Base-by-base conservation (phyloP, 2,797 vertebrate genomes). In the Thamnophis elegans region DNA sequence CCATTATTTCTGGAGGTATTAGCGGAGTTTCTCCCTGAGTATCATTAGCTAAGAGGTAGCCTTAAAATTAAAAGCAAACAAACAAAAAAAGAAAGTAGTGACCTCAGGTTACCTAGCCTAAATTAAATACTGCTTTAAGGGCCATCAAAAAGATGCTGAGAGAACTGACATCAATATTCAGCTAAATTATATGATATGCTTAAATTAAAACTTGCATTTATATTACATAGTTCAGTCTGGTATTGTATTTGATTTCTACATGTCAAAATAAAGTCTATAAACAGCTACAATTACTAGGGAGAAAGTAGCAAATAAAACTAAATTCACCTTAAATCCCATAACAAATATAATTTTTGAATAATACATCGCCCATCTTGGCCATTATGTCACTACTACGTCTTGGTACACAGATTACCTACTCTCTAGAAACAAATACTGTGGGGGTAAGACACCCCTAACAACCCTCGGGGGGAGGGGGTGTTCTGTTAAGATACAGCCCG, bases 1-100 rank as follows among this genome's bases (percentile, higher is more conserved):
- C 99, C 99, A 99, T 99, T 97, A 99, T 98, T 98, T 99, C 99
- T 51, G 99, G 98, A 97, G 99, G 99, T 98, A 99, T 99, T 97
- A 99, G 94, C 4, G 99, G 99, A 91, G 99, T 99, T 98, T 99
- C 99, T 92, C 99, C 99, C 98, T 99, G 99, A 98, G 98, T 98
- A 97, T 99, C 99, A 97, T 99, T 99, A 97, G 99, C 99, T 97
- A 99, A 98, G 97, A 99, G 98, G 98, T 99, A 98, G 97, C 98
- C 98, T 98, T 97, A 95, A 96, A 97, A 97, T 96, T 96, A 97
- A 96, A 96, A 98, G 98, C 93, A 98, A 95, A 95, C 62, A 94
- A 89, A 85, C 54, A 87, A 96, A 95, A 95, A 65, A 97, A 94
- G 96, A 94, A 96, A 94, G n/a, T 86, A 97, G 94, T 93, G 95